Base-by-base conservation (phyloP, 1,140 invertebrate genomes). In the Microvelia longipes region DNA sequence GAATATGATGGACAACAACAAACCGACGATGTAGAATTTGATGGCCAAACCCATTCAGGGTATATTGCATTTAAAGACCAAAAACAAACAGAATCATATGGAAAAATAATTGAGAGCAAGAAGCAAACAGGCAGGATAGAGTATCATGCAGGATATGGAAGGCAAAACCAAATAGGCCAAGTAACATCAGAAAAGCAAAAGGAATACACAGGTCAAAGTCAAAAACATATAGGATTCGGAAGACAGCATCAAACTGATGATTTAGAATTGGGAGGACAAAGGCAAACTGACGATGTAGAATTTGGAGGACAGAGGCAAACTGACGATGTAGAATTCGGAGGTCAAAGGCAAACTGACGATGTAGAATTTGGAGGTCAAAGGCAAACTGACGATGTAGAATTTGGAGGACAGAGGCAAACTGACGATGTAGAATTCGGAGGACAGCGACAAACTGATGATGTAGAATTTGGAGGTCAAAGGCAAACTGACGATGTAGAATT, bases 341-440 rank as follows among this genome's bases (percentile, higher is more conserved):
- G 77, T 35, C 26, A 68, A 27, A 74, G 74, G 60, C 74, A 78
- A 64, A 79, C 79, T 65, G 75, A 78, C 30, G 71, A 75, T 15
- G 71, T 72, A 30, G 28, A 66, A 69, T 66, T 74, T 67, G 66
- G 69, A 30, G 69, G 71, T 28, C 63, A 61, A 62, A 15, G 68
- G 68, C 27, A 66, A 72, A 74, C 13, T 28, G 63, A 0, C 29
- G 15, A 19, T 68, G 71, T 35, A 30, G 28, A 35, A 67, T 24
- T 15, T 24, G 28, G n/a, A 0, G 24, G 29, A 11, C 24, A 29
- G 30, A n/a, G 66, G 24, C 66, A 67, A 35, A 67, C 13, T 29
- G 66, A 67, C 24, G 66, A 67, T 29, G 24, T 29, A 19, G 24
- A 19, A 35, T 30, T 29, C 14, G 66, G 29, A 24, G n/a, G 26